phyloP scores from a whole-genome alignment of 2,888 invertebrate genomes.

The Drosophila kanekoi region DNA sequence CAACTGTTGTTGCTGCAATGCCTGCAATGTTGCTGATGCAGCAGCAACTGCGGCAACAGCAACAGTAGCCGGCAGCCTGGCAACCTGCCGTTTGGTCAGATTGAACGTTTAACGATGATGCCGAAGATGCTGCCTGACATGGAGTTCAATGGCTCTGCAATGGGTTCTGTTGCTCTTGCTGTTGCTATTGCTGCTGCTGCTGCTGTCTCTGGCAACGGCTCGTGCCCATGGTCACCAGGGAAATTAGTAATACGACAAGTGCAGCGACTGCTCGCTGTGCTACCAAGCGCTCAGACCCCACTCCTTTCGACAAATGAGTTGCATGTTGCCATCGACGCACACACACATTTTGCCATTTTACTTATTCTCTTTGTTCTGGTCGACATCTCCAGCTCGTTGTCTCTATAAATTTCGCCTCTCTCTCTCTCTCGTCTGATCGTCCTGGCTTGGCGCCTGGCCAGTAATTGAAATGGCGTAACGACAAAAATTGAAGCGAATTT shows the following conservation, averaged over 20 bases:
- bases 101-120: constrained; percentile 73
- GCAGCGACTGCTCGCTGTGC: constrained; percentile 54
- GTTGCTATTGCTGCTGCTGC: constrained; percentile 2
- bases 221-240: constrained; percentile 72
- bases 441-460: constrained; percentile 70
- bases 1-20: constrained; percentile 27
- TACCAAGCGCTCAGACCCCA: neutral
- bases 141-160: constrained; percentile 47
- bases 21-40: constrained; percentile 51
- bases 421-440: constrained; percentile 68
- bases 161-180: constrained; percentile 5
- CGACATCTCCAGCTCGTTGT: constrained; percentile 57
- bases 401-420: constrained; percentile 74
- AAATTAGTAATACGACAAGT: constrained; percentile 82
- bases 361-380: constrained; percentile 72
- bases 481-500: constrained; percentile 72
- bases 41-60: constrained; percentile 35
- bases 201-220: constrained; percentile 36
- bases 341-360: constrained; percentile 55
- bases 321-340: constrained; percentile 59
- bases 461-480: constrained; percentile 82
- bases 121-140: constrained; percentile 32
- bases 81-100: constrained; percentile 43
- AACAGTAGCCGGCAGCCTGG: constrained; percentile 1
- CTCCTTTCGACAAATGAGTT: constrained; percentile 71